Evolutionary conservation across 2,113 vertebrate genomes (phyloP).

Genomic region (Spea multiplicata): DNA sequence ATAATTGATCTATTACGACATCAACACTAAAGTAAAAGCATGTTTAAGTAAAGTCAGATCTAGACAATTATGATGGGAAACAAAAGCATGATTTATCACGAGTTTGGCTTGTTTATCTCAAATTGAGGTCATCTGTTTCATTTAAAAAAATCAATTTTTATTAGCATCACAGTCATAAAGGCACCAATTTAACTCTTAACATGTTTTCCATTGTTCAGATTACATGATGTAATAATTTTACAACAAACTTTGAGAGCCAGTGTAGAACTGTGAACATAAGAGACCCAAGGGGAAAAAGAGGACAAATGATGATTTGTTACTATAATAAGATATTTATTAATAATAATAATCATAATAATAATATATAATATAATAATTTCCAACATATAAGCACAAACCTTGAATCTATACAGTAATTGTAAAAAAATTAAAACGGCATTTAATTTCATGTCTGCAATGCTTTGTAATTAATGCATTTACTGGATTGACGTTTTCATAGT

Average conservation of each 20-base stretch:
- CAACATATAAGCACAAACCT: no score
- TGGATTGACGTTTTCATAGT: no score
- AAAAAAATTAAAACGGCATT: no score
- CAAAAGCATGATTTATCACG: slow-evolving; percentile 58
- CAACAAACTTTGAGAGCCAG: slow-evolving; percentile 19
- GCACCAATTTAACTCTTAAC: slow-evolving; percentile 46
- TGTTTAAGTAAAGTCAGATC: slow-evolving; percentile 64
- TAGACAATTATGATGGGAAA: slow-evolving; percentile 59
- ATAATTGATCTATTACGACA: slow-evolving; percentile 59
- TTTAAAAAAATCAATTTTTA: slow-evolving; percentile 59
- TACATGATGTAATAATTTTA: slow-evolving; percentile 42
- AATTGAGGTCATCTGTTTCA: slow-evolving; percentile 60
- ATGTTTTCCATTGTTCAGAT: slow-evolving; percentile 22
- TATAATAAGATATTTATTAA: no score
- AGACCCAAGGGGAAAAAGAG: no score
- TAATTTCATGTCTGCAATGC: no score
- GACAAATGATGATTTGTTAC: no score
- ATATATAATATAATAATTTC: no score
- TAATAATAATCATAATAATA: no score
- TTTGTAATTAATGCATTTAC: no score
- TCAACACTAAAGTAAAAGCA: slow-evolving; percentile 56
- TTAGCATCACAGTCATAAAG: slow-evolving; percentile 52
- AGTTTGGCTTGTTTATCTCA: slow-evolving; percentile 57
- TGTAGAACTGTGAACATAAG: not conserved
- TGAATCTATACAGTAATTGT: no score